Conservation (phyloP, 2,888 invertebrate genomes). For the Yponomeuta plumbellus region DNA sequence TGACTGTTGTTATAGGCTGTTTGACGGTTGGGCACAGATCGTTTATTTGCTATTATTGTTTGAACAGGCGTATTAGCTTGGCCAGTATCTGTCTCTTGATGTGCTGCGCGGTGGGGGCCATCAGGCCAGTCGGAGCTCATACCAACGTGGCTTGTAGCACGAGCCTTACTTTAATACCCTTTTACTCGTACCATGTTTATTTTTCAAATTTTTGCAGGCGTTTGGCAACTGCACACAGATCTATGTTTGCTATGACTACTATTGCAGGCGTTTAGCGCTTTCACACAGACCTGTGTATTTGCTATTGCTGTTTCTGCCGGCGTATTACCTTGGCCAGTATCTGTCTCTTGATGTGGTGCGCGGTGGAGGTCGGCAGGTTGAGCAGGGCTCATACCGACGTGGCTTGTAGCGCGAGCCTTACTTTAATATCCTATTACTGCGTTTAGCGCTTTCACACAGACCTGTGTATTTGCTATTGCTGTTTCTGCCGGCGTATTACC, state of each 20-base stretch:
- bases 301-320: too few species aligned
- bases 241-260: background rate
- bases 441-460: too few species aligned
- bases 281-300: too few species aligned
- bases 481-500: constrained; percentile 26
- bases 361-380: constrained; percentile 32
- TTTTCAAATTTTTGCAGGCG: too few species aligned
- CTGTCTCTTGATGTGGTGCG: constrained; percentile 53
- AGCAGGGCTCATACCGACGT: background rate
- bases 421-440: too few species aligned
- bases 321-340: constrained; percentile 50
- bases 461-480: background rate
- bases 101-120: constrained; percentile 31
- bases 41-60: too few species aligned
- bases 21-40: too few species aligned
- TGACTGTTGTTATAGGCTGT: background rate
- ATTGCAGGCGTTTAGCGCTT: background rate
- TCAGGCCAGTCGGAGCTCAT: constrained; percentile 32
- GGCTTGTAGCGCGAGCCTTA: background rate
- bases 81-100: constrained; percentile 58
- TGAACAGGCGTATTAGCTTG: constrained; percentile 34
- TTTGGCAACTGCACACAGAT: too few species aligned
- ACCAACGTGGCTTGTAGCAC: background rate
- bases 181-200: too few species aligned
- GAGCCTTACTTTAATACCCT: background rate